These are phyloP conservation scores for Nineta flava DNA, from an alignment of 2,888 invertebrate genomes.

Conservation along the genomic window DNA sequence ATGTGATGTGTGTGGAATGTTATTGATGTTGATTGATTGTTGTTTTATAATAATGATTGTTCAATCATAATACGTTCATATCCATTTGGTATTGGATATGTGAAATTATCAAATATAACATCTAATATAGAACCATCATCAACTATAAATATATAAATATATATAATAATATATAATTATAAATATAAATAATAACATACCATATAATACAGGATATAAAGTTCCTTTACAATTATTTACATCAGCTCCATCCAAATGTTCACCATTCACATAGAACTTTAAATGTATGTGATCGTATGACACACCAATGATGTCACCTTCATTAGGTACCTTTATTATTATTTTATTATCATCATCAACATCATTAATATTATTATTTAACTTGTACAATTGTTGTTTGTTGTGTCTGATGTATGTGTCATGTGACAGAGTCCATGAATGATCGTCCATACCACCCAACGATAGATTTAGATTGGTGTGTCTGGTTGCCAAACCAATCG, in stretches of 20 bases:
- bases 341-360: constrained; percentile 15
- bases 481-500: constrained; percentile 81
- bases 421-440: constrained; percentile 87
- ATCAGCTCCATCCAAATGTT: constrained; percentile 58
- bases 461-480: constrained; percentile 74
- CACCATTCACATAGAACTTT: constrained; percentile 88
- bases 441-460: constrained; percentile 73
- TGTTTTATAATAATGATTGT: constrained; percentile 80
- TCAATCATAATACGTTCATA: constrained; percentile 94
- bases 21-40: not conserved
- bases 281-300: constrained; percentile 93
- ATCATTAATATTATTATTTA: constrained; percentile 25
- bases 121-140: constrained; percentile 97
- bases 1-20: not conserved
- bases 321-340: constrained; percentile 47
- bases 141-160: constrained; percentile 42
- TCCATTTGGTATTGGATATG: constrained; percentile 66
- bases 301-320: constrained; percentile 88
- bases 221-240: constrained; percentile 80
- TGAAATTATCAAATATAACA: constrained; percentile 80
- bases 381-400: constrained; percentile 58
- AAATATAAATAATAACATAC: constrained; percentile 33
- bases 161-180: not conserved
- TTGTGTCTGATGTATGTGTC: constrained; percentile 78
- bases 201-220: constrained; percentile 83